A percentile compares a stretch with the other conserved stretches of the same genome.
These are phyloP conservation scores for Eupeodes latifasciatus DNA, from an alignment of 2,888 invertebrate genomes.

Conservation along the genomic window DNA sequence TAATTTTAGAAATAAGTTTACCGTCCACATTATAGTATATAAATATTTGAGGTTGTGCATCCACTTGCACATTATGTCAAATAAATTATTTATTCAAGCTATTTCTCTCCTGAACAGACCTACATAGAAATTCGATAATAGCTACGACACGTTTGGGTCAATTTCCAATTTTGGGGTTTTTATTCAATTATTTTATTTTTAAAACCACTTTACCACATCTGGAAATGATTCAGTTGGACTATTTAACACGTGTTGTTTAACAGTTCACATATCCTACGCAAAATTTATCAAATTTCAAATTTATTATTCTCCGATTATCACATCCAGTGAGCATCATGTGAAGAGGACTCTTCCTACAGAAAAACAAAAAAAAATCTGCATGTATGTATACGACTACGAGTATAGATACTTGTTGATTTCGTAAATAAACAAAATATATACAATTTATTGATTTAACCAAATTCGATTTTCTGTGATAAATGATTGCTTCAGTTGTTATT, in stretches of 20 bases:
- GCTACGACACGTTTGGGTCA: background rate
- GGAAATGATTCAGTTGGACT: conserved; percentile 15
- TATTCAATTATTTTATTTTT: conserved; percentile 17
- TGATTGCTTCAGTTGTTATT: conserved; percentile 27
- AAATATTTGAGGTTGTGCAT: no score
- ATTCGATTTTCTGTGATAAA: background rate
- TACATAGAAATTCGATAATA: no score
- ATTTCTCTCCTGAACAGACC: no score
- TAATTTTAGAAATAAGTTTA: no score
- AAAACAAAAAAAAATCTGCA: background rate
- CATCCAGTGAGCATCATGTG: background rate
- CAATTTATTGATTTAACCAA: background rate
- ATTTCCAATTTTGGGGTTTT: conserved; percentile 4
- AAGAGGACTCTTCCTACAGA: background rate
- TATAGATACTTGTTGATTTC: conserved; percentile 23
- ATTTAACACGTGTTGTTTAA: background rate
- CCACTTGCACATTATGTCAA: no score
- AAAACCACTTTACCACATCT: conserved; percentile 20
- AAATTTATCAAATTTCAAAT: background rate
- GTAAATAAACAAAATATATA: conserved; percentile 20
- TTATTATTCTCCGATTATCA: background rate
- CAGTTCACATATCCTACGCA: conserved; percentile 13
- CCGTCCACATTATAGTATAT: no score
- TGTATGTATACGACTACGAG: no score
- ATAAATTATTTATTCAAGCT: no score